phyloP scores from a whole-genome alignment of 2,888 invertebrate genomes.

The Trissonchulus latispiculum region DNA sequence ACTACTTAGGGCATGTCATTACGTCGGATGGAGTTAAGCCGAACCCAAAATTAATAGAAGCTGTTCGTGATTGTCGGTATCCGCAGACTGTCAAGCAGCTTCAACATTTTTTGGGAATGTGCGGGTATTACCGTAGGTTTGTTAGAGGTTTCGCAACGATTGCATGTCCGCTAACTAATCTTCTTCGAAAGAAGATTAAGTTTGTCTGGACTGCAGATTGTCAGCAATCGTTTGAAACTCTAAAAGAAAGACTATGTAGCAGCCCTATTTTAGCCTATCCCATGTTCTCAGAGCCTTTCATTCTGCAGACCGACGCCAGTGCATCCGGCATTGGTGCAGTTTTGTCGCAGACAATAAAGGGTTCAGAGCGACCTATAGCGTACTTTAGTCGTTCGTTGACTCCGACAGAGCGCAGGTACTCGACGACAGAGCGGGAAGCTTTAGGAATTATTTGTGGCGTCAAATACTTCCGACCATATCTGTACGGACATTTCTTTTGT shows the following conservation, averaged over 20 bases:
- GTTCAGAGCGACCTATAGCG: slow-evolving; percentile 19
- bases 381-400: slow-evolving; percentile 22
- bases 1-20: slow-evolving; percentile 25
- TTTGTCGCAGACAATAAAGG: not conserved
- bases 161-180: not conserved
- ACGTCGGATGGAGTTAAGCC: slow-evolving; percentile 15
- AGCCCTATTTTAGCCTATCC: not conserved
- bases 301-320: slow-evolving; percentile 4
- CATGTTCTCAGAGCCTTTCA: not conserved
- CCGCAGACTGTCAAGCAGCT: slow-evolving; percentile 12
- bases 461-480: slow-evolving; percentile 16
- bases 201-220: not conserved
- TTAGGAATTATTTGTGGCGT: slow-evolving; percentile 26
- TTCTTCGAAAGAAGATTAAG: not conserved
- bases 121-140: slow-evolving; percentile 16
- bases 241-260: not conserved
- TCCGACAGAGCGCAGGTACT: slow-evolving; percentile 26
- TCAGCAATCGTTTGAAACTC: not conserved
- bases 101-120: slow-evolving; percentile 14
- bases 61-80: slow-evolving; percentile 10
- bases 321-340: not conserved
- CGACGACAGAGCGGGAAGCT: slow-evolving; percentile 23
- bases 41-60: slow-evolving; percentile 11
- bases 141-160: slow-evolving; percentile 9
- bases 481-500: slow-evolving; percentile 1